Base-by-base conservation (phyloP, 1,140 invertebrate genomes). In the Drosophila lacertosa region DNA sequence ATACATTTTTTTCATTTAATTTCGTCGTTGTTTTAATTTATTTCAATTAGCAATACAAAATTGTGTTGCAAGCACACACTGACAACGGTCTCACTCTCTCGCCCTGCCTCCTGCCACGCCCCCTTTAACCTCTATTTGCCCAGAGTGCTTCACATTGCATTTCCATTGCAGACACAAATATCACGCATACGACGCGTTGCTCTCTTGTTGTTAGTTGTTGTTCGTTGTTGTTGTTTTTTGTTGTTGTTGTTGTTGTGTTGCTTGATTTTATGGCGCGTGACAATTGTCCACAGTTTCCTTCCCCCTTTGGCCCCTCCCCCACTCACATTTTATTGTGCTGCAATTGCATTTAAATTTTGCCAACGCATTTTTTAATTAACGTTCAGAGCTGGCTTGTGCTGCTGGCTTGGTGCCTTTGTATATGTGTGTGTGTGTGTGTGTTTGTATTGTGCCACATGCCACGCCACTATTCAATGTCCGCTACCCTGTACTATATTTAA, bases 271-370 rank as follows among this genome's bases (percentile, higher is more conserved):
- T 88, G 82, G 82, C 82, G 77, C 82, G 82, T 88, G 82, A 88
- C 82, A 88, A 88, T 88, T 88, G 82, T 86, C 47, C 74, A 63
- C 39, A 57, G 60, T 50, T 57, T 65, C 44, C 45, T 29, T 29
- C 57, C 22, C 22, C 45, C 4, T 13, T 16, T 13, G 0, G 18
- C 22, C 13, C 13, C 26, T 15, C 13, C 35, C 6, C 26, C 58
- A 3, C 51, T 20, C 24, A 35, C 54, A 67, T 40, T 81, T 86
- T 81, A 88, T 88, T 88, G 82, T 88, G 48, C 66, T 57, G 77
- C 77, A 82, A 88, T 88, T 88, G 82, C 82, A 88, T 88, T 88
- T 88, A 82, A 88, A 88, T 88, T 88, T 70, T 59, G 82, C 82
- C 64, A 77, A 73, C 74, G 74, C 79, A 88, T 88, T 86, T 88